Conservation (phyloP, 2,113 vertebrate genomes). For the Nycticryphes semicollaris region DNA sequence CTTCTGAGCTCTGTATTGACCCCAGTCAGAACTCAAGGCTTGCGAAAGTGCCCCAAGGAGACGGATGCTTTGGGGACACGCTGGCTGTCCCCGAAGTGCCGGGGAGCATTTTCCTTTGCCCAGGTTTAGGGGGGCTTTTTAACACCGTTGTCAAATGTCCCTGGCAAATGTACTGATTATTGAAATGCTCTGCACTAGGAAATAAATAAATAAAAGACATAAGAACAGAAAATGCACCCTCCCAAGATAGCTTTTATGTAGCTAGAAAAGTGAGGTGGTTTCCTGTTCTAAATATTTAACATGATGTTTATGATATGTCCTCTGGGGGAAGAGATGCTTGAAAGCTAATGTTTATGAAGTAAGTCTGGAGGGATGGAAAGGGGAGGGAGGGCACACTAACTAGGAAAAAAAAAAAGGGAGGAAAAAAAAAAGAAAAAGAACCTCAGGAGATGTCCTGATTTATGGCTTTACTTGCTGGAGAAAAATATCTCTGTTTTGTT, state of each 20-base stretch:
- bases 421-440: neutral
- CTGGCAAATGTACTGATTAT: neutral
- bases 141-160: slow-evolving; percentile 6
- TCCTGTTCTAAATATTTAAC: slow-evolving; percentile 74
- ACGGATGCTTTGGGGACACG: neutral
- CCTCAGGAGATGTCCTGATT: slow-evolving; percentile 60
- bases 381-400: slow-evolving; percentile 20
- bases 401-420: neutral
- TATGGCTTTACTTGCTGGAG: slow-evolving; percentile 42
- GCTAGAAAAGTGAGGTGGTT: slow-evolving; percentile 61
- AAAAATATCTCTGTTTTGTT: slow-evolving; percentile 33
- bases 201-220: slow-evolving; percentile 48
- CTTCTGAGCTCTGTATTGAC: neutral
- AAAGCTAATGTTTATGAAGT: slow-evolving; percentile 72
- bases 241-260: slow-evolving; percentile 61
- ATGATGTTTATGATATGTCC: slow-evolving; percentile 54
- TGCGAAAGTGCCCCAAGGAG: neutral
- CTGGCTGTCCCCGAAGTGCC: neutral
- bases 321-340: slow-evolving; percentile 52
- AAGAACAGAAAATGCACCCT: slow-evolving; percentile 6
- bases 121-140: neutral
- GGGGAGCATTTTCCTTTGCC: neutral
- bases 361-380: slow-evolving; percentile 67
- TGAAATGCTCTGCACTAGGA: neutral
- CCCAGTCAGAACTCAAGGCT: neutral